A percentile compares a stretch with the other conserved stretches of the same genome.
Evolutionary conservation across 2,888 invertebrate species (phyloP).

Genomic region (Girardia tigrina): DNA sequence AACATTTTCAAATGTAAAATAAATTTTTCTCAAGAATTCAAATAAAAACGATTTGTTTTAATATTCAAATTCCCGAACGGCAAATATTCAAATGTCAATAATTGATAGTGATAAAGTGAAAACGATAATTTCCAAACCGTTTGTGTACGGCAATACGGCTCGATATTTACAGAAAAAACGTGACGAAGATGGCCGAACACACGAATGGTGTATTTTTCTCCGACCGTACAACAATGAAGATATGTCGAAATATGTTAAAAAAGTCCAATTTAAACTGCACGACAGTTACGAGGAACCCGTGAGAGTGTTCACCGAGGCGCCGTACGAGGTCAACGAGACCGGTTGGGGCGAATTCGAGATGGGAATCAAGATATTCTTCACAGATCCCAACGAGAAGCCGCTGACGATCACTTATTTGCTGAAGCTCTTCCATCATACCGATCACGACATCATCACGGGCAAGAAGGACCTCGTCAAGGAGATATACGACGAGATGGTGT

Average conservation of each 20-base stretch:
- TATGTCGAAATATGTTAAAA: slow-evolving; percentile 81
- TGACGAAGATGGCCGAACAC: slow-evolving; percentile 92
- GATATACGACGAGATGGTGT: slow-evolving; percentile 36
- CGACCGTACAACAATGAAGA: slow-evolving; percentile 71
- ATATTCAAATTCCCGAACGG: too few species aligned
- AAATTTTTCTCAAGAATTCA: too few species aligned
- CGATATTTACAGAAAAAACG: slow-evolving; percentile 86
- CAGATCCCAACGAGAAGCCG: slow-evolving; percentile 82
- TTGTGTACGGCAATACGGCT: slow-evolving; percentile 88
- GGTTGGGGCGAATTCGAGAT: slow-evolving; percentile 99
- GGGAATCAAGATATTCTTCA: slow-evolving; percentile 87
- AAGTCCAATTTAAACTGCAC: slow-evolving; percentile 87
- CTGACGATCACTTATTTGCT: slow-evolving; percentile 84
- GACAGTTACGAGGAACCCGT: slow-evolving; percentile 89
- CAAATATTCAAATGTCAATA: too few species aligned
- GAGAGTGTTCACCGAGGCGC: slow-evolving; percentile 78
- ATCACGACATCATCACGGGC: slow-evolving; percentile 51
- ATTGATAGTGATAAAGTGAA: not conserved
- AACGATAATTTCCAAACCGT: slow-evolving; percentile 66
- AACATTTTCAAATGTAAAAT: too few species aligned
- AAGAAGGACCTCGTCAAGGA: slow-evolving; percentile 56
- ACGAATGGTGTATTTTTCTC: slow-evolving; percentile 88
- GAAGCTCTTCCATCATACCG: slow-evolving; percentile 71
- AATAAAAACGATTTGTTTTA: too few species aligned
- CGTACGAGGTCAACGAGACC: slow-evolving; percentile 89